A percentile compares a stretch with the other conserved stretches of the same genome.
These are phyloP conservation scores for Agrotis exclamationis DNA, from an alignment of 2,888 invertebrate genomes.

Conservation along the genomic window DNA sequence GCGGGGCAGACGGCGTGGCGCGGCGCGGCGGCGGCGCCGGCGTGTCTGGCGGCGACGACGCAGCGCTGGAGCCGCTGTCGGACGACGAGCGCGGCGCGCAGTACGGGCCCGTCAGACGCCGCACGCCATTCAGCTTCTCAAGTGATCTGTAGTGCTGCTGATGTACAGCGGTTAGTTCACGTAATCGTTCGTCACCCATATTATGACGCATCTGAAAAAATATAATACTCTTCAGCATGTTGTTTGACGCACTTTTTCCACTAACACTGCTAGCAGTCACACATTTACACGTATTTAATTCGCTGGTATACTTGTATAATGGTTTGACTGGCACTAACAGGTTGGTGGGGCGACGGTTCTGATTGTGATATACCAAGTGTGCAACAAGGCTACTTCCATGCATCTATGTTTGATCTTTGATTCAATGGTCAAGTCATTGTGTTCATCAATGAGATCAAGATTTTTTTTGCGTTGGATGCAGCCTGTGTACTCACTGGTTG, in stretches of 20 bases:
- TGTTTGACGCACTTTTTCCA: not conserved
- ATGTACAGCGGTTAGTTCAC: constrained; percentile 88
- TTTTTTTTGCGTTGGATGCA: not conserved
- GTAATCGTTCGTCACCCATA: constrained; percentile 92
- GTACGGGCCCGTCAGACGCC: constrained; percentile 84
- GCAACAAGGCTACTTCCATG: constrained; percentile 13
- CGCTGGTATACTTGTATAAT: not conserved
- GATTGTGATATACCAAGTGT: not conserved
- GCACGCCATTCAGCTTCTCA: constrained; percentile 91
- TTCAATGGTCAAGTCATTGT: not conserved
- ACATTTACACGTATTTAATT: constrained; percentile 1
- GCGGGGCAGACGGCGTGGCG: constrained; percentile 76
- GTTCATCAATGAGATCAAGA: not conserved
- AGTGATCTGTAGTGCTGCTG: constrained; percentile 91
- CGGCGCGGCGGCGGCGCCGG: constrained; percentile 79
- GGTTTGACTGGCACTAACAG: not conserved
- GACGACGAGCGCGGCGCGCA: constrained; percentile 80
- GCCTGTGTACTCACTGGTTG: constrained; percentile 1
- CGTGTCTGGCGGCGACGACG: constrained; percentile 85
- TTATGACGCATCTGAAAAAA: constrained; percentile 91
- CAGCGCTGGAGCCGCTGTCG: constrained; percentile 86
- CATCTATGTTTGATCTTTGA: not conserved
- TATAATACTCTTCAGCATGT: not conserved
- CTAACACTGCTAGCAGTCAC: not conserved
- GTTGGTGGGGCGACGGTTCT: not conserved